Conservation (phyloP, 2,888 invertebrate species). For the Eremobia ochroleuca region DNA sequence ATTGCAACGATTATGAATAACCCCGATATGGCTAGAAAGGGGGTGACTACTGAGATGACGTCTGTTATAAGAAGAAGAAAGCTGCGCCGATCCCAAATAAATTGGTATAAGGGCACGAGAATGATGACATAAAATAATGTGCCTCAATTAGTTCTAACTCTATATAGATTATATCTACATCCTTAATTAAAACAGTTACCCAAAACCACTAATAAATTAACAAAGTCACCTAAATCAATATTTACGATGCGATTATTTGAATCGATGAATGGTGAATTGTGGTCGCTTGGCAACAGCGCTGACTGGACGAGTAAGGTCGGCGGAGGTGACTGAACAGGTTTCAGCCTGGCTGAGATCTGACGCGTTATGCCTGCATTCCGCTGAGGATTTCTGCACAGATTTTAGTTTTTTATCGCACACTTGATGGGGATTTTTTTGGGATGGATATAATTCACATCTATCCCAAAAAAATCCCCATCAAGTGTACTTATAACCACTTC, state of each 20-base stretch:
- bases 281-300: conserved; percentile 52
- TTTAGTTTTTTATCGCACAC: conserved; percentile 35
- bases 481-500: too few species aligned
- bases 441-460: too few species aligned
- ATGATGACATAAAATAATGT: not conserved
- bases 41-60: not conserved
- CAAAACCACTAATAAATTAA: not conserved
- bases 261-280: conserved; percentile 30
- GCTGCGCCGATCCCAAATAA: not conserved
- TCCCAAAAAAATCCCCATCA: too few species aligned
- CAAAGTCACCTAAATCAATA: conserved; percentile 31
- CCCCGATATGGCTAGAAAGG: not conserved
- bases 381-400: conserved; percentile 43
- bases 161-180: not conserved
- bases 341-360: conserved; percentile 48
- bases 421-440: not conserved
- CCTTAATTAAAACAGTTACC: not conserved
- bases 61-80: not conserved
- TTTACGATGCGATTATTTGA: conserved; percentile 29
- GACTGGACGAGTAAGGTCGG: conserved; percentile 56
- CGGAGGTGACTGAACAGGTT: conserved; percentile 67
- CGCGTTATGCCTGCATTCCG: conserved; percentile 63
- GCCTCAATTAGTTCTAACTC: not conserved
- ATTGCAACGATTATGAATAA: too few species aligned
- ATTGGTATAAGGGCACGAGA: not conserved